These are phyloP conservation scores for Dolichopus griseipennis DNA, from an alignment of 2,888 invertebrate genomes.

Conservation along the genomic window DNA sequence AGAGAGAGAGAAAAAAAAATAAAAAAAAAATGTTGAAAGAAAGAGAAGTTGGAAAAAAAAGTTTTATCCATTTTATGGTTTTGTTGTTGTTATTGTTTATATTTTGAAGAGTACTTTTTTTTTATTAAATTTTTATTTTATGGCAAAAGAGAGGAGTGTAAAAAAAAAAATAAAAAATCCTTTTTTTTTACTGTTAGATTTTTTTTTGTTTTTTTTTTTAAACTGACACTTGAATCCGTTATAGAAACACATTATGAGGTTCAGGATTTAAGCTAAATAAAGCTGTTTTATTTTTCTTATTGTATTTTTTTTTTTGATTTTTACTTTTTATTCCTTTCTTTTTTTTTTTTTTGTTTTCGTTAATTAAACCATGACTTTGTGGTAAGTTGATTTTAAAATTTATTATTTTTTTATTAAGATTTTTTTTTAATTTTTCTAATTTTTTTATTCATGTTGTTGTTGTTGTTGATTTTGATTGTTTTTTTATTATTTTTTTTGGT, in stretches of 20 bases:
- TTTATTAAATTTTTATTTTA: too few species aligned
- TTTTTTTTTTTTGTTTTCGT: neutral
- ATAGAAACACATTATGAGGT: neutral
- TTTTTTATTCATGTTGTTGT: too few species aligned
- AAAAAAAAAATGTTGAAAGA: neutral
- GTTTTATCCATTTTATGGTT: neutral
- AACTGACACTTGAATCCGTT: neutral
- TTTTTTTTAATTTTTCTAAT: too few species aligned
- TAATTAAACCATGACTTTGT: conserved; percentile 6
- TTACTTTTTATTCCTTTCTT: neutral
- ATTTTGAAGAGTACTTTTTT: too few species aligned
- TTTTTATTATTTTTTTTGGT: neutral
- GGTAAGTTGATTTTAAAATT: neutral
- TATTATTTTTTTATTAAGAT: neutral
- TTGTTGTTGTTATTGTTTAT: neutral
- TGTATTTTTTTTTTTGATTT: neutral
- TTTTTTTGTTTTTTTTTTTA: neutral
- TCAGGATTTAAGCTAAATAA: conserved; percentile 3
- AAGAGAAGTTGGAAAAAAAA: neutral
- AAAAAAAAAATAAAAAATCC: neutral
- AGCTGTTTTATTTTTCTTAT: neutral
- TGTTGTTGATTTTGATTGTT: neutral
- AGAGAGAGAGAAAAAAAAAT: too few species aligned
- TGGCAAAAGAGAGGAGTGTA: too few species aligned
- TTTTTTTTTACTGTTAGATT: neutral